Conservation (phyloP, 2,888 invertebrate genomes). For the Harpalus rufipes region DNA sequence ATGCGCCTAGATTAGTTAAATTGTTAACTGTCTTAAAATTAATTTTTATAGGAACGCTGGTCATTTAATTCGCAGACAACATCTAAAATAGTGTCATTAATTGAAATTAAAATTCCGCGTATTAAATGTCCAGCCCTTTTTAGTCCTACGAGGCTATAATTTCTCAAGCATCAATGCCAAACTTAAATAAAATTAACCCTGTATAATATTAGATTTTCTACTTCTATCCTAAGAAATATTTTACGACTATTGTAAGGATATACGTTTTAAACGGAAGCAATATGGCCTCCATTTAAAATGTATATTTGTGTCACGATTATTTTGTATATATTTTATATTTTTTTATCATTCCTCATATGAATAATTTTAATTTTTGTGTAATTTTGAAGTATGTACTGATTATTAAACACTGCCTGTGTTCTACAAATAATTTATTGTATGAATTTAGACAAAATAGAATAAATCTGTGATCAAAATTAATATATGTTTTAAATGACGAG, state of each 20-base stretch:
- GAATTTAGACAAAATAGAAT: slow-evolving; percentile 74
- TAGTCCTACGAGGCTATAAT: slow-evolving; percentile 13
- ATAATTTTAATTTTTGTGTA: slow-evolving; percentile 40
- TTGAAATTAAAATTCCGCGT: too few relatives aligned
- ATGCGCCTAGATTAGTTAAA: slow-evolving; percentile 27
- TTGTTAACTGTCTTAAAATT: slow-evolving; percentile 9
- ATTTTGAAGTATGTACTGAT: slow-evolving; percentile 60
- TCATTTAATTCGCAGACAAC: neutral
- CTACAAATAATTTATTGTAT: slow-evolving; percentile 74
- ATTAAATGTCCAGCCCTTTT: neutral
- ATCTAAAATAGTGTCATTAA: neutral
- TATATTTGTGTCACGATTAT: slow-evolving; percentile 47
- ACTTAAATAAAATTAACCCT: slow-evolving; percentile 60
- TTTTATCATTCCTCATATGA: slow-evolving; percentile 54
- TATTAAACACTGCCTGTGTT: slow-evolving; percentile 74
- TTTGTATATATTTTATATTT: slow-evolving; percentile 62
- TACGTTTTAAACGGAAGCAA: slow-evolving; percentile 33
- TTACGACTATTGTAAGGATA: slow-evolving; percentile 33
- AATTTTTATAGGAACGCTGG: neutral
- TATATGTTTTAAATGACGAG: neutral
- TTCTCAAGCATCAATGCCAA: slow-evolving; percentile 61
- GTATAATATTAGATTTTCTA: slow-evolving; percentile 66
- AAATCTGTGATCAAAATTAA: slow-evolving; percentile 75
- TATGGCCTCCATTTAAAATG: slow-evolving; percentile 19
- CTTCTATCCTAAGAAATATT: slow-evolving; percentile 61